phyloP scores from a whole-genome alignment of 1,140 invertebrate genomes.

The Pentalonia nigronervosa region DNA sequence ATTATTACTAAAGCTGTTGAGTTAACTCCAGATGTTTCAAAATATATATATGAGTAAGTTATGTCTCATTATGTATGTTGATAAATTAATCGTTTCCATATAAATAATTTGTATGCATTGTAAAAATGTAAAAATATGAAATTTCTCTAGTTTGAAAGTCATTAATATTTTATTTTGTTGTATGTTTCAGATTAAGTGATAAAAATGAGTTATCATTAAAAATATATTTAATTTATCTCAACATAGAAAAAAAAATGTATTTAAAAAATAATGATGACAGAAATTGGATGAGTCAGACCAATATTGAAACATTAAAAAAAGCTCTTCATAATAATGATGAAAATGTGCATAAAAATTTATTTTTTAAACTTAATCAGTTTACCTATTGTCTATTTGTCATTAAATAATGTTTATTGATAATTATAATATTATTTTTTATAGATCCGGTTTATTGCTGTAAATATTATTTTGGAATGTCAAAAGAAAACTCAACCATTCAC shows the following conservation, averaged over 20 bases:
- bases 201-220: constrained; percentile 23
- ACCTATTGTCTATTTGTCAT: background rate
- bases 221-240: constrained; percentile 45
- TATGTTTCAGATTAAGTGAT: constrained; percentile 26
- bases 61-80: background rate
- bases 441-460: constrained; percentile 23
- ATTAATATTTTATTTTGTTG: background rate
- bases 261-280: background rate
- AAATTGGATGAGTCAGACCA: constrained; percentile 11
- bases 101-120: background rate
- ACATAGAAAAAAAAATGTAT: constrained; percentile 22
- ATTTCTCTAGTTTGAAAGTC: background rate
- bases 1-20: constrained; percentile 43
- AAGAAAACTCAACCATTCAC: constrained; percentile 52
- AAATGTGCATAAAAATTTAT: background rate
- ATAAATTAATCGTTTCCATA: background rate
- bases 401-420: background rate
- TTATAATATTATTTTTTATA: background rate
- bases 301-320: constrained; percentile 30
- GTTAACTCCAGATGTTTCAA: constrained; percentile 17
- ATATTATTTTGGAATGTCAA: constrained; percentile 43
- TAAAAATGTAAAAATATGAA: background rate
- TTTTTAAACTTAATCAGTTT: background rate
- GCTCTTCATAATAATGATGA: constrained; percentile 44
- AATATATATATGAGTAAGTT: constrained; percentile 29